phyloP scores from a whole-genome alignment of 2,888 invertebrate genomes.

The Hydraecia micacea region DNA sequence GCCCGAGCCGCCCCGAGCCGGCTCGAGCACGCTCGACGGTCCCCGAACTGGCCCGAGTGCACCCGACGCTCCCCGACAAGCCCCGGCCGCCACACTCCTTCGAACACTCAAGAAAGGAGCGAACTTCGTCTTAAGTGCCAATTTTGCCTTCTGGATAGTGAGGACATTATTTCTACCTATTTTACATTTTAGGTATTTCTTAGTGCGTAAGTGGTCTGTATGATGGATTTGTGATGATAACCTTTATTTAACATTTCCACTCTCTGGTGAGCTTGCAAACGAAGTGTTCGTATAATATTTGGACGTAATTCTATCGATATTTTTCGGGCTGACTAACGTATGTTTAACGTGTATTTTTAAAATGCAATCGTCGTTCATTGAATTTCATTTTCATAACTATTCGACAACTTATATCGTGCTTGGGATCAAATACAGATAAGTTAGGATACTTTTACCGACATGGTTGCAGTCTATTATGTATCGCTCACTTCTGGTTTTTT shows the following conservation, averaged over 20 bases:
- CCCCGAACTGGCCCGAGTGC: conserved; percentile 79
- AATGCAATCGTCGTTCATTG: conserved; percentile 61
- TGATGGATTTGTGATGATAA: conserved; percentile 82
- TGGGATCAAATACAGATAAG: conserved; percentile 89
- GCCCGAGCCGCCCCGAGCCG: conserved; percentile 42
- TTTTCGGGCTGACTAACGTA: conserved; percentile 70
- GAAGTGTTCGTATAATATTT: conserved; percentile 69
- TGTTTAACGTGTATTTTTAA: conserved; percentile 62
- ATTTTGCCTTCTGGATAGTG: conserved; percentile 90
- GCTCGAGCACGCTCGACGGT: conserved; percentile 51
- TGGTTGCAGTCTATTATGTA: conserved; percentile 42
- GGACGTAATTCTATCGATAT: conserved; percentile 67
- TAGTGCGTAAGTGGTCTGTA: conserved; percentile 88
- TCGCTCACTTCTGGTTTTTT: conserved; percentile 53
- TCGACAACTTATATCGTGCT: conserved; percentile 85
- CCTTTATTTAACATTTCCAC: conserved; percentile 68
- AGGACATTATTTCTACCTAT: conserved; percentile 90
- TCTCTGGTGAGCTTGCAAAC: conserved; percentile 78
- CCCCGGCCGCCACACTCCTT: conserved; percentile 70
- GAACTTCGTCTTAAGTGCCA: conserved; percentile 89
- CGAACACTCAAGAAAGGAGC: conserved; percentile 80
- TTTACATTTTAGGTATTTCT: conserved; percentile 88
- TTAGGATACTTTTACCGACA: conserved; percentile 76
- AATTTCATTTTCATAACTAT: conserved; percentile 70
- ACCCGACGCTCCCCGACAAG: conserved; percentile 54